These are phyloP conservation scores for Ferdinandea cuprea DNA, from an alignment of 2,888 invertebrate species.

Conservation along the genomic window DNA sequence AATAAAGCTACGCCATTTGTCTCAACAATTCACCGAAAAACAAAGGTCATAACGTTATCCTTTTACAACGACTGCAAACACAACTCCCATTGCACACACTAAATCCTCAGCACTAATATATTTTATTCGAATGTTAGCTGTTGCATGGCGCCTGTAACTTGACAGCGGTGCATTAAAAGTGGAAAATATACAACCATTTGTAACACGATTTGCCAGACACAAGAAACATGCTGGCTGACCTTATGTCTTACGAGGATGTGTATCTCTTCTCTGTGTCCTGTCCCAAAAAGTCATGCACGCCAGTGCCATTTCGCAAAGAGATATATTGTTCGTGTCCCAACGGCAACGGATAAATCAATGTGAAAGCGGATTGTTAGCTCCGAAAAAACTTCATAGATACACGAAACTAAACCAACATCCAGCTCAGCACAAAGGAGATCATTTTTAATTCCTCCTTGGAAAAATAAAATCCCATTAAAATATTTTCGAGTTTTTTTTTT, in stretches of 20 bases:
- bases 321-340: slow-evolving; percentile 70
- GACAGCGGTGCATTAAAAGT: slow-evolving; percentile 71
- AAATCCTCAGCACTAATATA: slow-evolving; percentile 69
- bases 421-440: slow-evolving; percentile 58
- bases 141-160: slow-evolving; percentile 73
- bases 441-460: slow-evolving; percentile 69
- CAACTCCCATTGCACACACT: slow-evolving; percentile 44
- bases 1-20: slow-evolving; percentile 3
- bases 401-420: not conserved
- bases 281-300: slow-evolving; percentile 35
- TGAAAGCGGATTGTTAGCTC: slow-evolving; percentile 60
- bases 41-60: slow-evolving; percentile 63
- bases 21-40: slow-evolving; percentile 31
- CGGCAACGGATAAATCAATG: slow-evolving; percentile 68
- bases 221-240: slow-evolving; percentile 46
- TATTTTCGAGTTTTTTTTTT: slow-evolving; percentile 19
- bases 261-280: slow-evolving; percentile 8
- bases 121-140: slow-evolving; percentile 74
- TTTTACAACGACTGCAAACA: slow-evolving; percentile 35
- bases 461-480: slow-evolving; percentile 73
- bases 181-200: slow-evolving; percentile 71
- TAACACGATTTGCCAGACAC: slow-evolving; percentile 65
- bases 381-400: slow-evolving; percentile 17
- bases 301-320: slow-evolving; percentile 48
- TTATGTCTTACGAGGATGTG: slow-evolving; percentile 26